Percentiles rank a stretch among this genome's conserved stretches.
These are phyloP conservation scores for Erynnis tages DNA, from an alignment of 2,888 invertebrate species.

Conservation along the genomic window DNA sequence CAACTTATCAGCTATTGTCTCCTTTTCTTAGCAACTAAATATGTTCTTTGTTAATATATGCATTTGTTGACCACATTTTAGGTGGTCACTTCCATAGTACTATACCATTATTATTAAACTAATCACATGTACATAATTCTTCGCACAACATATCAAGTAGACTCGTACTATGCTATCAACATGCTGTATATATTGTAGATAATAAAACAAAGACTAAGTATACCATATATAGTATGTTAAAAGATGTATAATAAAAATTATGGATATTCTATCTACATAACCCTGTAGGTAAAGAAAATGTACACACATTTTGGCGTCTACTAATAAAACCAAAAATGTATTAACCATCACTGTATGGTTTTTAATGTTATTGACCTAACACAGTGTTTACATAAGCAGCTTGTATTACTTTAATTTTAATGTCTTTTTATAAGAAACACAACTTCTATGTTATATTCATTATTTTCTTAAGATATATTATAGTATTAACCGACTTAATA, in stretches of 20 bases:
- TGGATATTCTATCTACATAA: background rate
- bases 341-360: slow-evolving; percentile 19
- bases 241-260: slow-evolving; percentile 58
- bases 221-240: slow-evolving; percentile 36
- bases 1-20: too few relatives aligned
- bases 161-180: slow-evolving; percentile 50
- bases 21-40: too few relatives aligned
- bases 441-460: too few relatives aligned
- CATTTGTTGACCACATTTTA: too few relatives aligned
- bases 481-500: too few relatives aligned
- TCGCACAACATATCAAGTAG: slow-evolving; percentile 52
- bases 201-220: slow-evolving; percentile 58
- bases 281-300: slow-evolving; percentile 12
- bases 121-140: slow-evolving; percentile 22
- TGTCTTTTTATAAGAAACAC: too few relatives aligned
- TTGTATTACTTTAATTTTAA: too few relatives aligned
- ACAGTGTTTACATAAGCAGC: too few relatives aligned
- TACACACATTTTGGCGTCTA: slow-evolving; percentile 18
- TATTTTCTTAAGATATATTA: too few relatives aligned
- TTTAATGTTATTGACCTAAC: slow-evolving; percentile 6
- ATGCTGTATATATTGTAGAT: slow-evolving; percentile 43
- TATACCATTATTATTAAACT: too few relatives aligned
- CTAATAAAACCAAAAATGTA: slow-evolving; percentile 18
- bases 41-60: too few relatives aligned
- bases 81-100: too few relatives aligned